Evolutionary conservation across 2,113 vertebrate species (phyloP).

Genomic region (Grallaria varia): DNA sequence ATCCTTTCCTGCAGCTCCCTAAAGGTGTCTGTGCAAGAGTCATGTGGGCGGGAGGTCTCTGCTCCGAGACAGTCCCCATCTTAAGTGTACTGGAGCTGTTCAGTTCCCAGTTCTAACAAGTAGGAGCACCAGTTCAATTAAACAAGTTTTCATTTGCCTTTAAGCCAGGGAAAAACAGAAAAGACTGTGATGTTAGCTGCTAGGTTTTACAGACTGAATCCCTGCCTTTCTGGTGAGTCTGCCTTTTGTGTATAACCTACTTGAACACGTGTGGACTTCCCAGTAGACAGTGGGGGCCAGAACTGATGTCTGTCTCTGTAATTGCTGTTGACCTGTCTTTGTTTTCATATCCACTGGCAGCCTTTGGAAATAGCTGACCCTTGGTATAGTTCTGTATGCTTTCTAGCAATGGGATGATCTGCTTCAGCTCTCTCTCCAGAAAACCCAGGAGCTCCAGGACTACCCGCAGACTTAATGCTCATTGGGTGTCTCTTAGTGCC

Average conservation of each 20-base stretch:
- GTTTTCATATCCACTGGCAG: background rate
- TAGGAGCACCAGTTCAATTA: background rate
- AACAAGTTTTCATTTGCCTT: background rate
- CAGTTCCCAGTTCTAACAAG: background rate
- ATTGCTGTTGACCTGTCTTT: background rate
- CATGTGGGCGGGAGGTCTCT: background rate
- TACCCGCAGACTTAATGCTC: background rate
- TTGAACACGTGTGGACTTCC: background rate
- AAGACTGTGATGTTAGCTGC: background rate
- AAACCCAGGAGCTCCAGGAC: background rate
- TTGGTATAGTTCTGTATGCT: background rate
- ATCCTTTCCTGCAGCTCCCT: background rate
- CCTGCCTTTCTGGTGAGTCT: background rate
- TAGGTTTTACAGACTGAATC: background rate
- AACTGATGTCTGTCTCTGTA: background rate
- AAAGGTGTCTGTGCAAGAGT: background rate
- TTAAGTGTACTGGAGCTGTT: background rate
- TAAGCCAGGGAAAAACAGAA: background rate
- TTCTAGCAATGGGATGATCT: background rate
- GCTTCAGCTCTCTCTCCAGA: background rate
- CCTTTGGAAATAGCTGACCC: background rate
- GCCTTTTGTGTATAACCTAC: background rate
- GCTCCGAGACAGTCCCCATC: background rate
- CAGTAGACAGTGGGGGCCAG: background rate
- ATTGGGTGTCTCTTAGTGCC: background rate